phyloP scores from a whole-genome alignment of 2,888 invertebrate genomes.

The Nineta flava region DNA sequence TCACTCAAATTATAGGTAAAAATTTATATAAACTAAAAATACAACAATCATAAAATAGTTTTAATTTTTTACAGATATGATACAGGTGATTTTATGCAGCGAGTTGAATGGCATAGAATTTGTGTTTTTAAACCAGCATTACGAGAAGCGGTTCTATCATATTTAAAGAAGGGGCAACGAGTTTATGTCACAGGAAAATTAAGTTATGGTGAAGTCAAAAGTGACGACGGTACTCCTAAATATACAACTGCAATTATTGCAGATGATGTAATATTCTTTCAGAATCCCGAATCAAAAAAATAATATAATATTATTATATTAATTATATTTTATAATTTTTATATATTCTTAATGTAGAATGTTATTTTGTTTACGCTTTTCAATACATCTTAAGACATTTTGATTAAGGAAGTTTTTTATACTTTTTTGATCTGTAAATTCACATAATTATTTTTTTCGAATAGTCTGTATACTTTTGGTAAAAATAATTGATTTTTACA shows the following conservation, averaged over 20 bases:
- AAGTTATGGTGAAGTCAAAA: conserved; percentile 70
- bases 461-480: too few species aligned
- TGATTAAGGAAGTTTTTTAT: not conserved
- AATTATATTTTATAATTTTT: not conserved
- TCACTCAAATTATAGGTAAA: conserved; percentile 58
- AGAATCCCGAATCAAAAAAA: conserved; percentile 18
- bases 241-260: conserved; percentile 69
- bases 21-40: conserved; percentile 16
- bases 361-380: not conserved
- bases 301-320: conserved; percentile 3
- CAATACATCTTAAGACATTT: not conserved
- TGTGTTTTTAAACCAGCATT: conserved; percentile 74
- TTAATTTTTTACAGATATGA: conserved; percentile 32
- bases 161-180: conserved; percentile 72
- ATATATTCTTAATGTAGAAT: not conserved
- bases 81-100: conserved; percentile 62
- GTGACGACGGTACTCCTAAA: conserved; percentile 54
- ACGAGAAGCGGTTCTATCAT: conserved; percentile 61
- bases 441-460: too few species aligned
- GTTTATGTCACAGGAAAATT: conserved; percentile 68
- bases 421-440: not conserved
- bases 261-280: conserved; percentile 75
- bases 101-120: conserved; percentile 85
- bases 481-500: too few species aligned
- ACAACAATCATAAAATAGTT: not conserved